Conservation (phyloP, 2,113 vertebrate genomes). For the Antennarius striatus region DNA sequence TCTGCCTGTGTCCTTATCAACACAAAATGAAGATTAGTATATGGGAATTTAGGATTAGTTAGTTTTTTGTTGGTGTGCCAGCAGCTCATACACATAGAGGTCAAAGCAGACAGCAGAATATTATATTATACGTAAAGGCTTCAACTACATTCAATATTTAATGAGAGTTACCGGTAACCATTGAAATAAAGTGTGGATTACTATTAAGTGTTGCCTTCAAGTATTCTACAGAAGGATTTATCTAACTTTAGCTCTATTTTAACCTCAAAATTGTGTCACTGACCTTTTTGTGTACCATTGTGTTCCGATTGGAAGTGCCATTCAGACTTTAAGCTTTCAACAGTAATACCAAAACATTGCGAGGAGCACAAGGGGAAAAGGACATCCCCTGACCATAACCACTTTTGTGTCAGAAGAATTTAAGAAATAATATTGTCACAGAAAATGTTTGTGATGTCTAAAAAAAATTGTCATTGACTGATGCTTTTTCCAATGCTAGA, state of each 20-base stretch:
- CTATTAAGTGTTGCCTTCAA: constrained; percentile 48
- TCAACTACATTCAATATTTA: constrained; percentile 14
- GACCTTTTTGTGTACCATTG: constrained; percentile 21
- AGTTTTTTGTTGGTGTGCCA: constrained; percentile 29
- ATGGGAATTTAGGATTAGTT: constrained; percentile 14
- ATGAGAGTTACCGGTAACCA: constrained; percentile 12
- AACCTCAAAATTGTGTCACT: constrained; percentile 45
- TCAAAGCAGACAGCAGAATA: constrained; percentile 4
- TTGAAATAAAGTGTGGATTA: constrained; percentile 26
- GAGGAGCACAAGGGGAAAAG: constrained; percentile 32
- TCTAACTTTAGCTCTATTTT: constrained; percentile 28
- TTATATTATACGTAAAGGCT: not conserved
- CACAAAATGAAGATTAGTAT: constrained; percentile 6
- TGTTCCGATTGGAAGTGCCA: constrained; percentile 54
- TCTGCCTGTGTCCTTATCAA: not conserved
- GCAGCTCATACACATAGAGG: constrained; percentile 8
- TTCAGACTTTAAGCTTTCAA: constrained; percentile 57
- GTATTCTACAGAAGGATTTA: constrained; percentile 14
- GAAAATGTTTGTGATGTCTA: constrained; percentile 4
- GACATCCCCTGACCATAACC: constrained; percentile 19
- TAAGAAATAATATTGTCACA: constrained; percentile 19
- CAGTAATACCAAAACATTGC: constrained; percentile 69
- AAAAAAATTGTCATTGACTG: not conserved
- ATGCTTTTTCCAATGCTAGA: constrained; percentile 1
- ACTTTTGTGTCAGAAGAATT: constrained; percentile 25